Percentiles rank a stretch among this genome's conserved stretches.
Conservation (phyloP, 2,888 invertebrate genomes). For the Hydropsyche betteni region DNA sequence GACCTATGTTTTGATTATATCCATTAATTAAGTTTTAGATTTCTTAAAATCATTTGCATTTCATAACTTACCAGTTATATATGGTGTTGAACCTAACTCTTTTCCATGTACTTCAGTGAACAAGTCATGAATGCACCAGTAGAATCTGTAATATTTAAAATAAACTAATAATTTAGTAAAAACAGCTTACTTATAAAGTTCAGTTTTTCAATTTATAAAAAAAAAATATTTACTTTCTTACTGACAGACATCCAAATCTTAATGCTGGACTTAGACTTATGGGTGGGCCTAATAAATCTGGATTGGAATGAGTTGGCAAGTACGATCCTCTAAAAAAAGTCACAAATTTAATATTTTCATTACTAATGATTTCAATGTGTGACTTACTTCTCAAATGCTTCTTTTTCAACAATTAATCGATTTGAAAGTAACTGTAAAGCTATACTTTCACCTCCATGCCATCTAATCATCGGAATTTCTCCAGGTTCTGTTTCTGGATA, state of each 20-base stretch:
- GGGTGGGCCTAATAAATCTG: conserved; percentile 73
- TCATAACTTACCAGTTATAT: conserved; percentile 58
- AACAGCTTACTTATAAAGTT: not conserved
- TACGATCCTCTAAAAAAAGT: conserved; percentile 64
- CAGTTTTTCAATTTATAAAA: conserved; percentile 45
- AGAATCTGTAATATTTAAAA: conserved; percentile 63
- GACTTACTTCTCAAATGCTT: conserved; percentile 58
- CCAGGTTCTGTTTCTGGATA: conserved; percentile 60
- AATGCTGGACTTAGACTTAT: conserved; percentile 76
- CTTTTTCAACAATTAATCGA: conserved; percentile 67
- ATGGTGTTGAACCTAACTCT: conserved; percentile 58
- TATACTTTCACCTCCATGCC: conserved; percentile 73
- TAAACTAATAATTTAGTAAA: no score
- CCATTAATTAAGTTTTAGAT: not conserved
- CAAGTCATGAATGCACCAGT: conserved; percentile 75
- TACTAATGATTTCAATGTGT: not conserved
- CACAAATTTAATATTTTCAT: not conserved
- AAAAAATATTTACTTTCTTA: conserved; percentile 62
- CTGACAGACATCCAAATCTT: conserved; percentile 76
- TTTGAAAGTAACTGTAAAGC: conserved; percentile 68
- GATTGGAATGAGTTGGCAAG: conserved; percentile 74
- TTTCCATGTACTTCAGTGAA: conserved; percentile 68
- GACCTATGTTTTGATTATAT: conserved; percentile 59
- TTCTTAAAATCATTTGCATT: not conserved
- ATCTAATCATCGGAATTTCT: conserved; percentile 65